Percentiles rank a stretch among this genome's conserved stretches.
Evolutionary conservation across 1,140 invertebrate genomes (phyloP).

Genomic region (Sitodiplosis mosellana): DNA sequence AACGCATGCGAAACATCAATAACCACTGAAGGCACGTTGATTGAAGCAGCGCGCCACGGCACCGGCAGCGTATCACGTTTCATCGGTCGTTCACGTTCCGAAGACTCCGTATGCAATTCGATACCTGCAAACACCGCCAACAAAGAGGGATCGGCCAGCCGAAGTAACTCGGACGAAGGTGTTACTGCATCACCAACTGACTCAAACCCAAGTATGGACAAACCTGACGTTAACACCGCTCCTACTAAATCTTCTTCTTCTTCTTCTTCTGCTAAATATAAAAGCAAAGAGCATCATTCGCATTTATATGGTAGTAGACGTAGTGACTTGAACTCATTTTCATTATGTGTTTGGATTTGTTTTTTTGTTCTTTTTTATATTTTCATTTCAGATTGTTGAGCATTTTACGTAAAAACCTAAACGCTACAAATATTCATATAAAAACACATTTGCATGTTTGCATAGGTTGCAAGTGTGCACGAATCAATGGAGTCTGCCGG

Average conservation of each 20-base stretch:
- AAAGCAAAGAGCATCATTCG: constrained; percentile 9
- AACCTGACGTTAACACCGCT: constrained; percentile 9
- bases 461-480: constrained; percentile 8
- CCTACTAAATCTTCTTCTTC: constrained; percentile 18
- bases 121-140: constrained; percentile 6
- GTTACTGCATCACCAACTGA: constrained; percentile 24
- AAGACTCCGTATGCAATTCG: constrained; percentile 66
- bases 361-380: too few species aligned
- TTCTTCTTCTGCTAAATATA: constrained; percentile 18
- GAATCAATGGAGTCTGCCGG: constrained; percentile 1
- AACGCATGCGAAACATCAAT: not conserved
- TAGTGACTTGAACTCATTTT: too few species aligned
- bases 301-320: not conserved
- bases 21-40: constrained; percentile 45
- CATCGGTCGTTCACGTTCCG: constrained; percentile 54
- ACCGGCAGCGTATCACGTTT: constrained; percentile 41
- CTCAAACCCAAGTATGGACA: constrained; percentile 28
- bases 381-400: constrained; percentile 1
- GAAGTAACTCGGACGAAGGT: constrained; percentile 24
- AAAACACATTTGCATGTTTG: constrained; percentile 1
- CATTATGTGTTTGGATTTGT: too few species aligned
- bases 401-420: not conserved
- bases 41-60: constrained; percentile 65
- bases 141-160: constrained; percentile 11
- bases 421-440: too few species aligned